Percentiles rank a stretch among this genome's conserved stretches.
phyloP scores from a whole-genome alignment of 1,140 invertebrate species.

The Colletes latitarsis region DNA sequence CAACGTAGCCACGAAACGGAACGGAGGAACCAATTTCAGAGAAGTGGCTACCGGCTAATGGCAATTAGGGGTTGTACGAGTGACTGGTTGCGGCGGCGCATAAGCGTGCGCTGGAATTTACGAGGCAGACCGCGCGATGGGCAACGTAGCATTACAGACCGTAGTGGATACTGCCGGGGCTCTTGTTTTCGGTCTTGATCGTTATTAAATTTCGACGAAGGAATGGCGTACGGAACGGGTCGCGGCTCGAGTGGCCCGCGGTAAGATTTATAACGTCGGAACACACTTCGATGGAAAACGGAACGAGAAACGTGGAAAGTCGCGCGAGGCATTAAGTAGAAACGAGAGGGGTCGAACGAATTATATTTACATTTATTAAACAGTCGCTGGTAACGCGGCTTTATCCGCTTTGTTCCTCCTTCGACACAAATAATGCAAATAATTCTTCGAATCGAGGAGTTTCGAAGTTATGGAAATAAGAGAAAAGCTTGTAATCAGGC shows the following conservation, averaged over 20 bases:
- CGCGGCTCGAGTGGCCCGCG: neutral
- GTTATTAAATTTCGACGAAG: conserved; percentile 37
- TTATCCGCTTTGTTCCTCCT: neutral
- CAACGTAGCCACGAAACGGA: conserved; percentile 30
- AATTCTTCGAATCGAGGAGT: neutral
- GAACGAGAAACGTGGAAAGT: neutral
- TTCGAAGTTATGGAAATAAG: neutral
- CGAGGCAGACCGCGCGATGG: conserved; percentile 53
- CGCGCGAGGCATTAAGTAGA: neutral
- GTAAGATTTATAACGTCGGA: neutral
- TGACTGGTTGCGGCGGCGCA: conserved; percentile 56
- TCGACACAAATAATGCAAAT: neutral
- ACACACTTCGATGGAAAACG: neutral
- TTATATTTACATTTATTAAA: neutral
- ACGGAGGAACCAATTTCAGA: conserved; percentile 65
- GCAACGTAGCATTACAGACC: conserved; percentile 43
- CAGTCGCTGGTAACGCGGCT: neutral
- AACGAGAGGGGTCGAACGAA: neutral
- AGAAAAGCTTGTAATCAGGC: neutral
- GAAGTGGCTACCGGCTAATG: conserved; percentile 65
- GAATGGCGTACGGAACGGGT: neutral
- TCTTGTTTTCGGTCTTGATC: conserved; percentile 30
- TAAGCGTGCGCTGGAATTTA: conserved; percentile 60
- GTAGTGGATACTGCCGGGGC: conserved; percentile 11
- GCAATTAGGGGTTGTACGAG: conserved; percentile 67